These are phyloP conservation scores for Criorhina ranunculi DNA, from an alignment of 2,888 invertebrate genomes.

Conservation along the genomic window DNA sequence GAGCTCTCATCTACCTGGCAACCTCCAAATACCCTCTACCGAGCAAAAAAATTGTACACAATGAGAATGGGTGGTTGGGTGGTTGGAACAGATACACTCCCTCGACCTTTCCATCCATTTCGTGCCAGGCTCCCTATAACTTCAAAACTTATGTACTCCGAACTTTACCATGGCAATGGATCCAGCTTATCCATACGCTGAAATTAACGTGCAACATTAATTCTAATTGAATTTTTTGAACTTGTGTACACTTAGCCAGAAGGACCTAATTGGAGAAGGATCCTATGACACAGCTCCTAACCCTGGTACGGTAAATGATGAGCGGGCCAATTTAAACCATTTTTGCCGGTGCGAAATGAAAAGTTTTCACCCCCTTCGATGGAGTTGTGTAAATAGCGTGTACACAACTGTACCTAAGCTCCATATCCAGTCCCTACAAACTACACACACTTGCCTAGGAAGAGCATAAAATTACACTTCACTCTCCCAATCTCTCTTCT, in stretches of 20 bases:
- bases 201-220: slow-evolving; percentile 36
- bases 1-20: slow-evolving; percentile 26
- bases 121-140: background rate
- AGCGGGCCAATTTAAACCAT: slow-evolving; percentile 48
- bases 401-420: slow-evolving; percentile 60
- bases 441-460: background rate
- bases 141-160: background rate
- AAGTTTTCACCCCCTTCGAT: background rate
- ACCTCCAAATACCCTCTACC: slow-evolving; percentile 56
- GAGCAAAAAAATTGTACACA: slow-evolving; percentile 4
- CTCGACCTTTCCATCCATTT: background rate
- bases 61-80: background rate
- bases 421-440: slow-evolving; percentile 1
- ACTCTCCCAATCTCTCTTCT: slow-evolving; percentile 12
- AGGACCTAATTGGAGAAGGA: slow-evolving; percentile 17
- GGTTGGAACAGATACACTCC: background rate
- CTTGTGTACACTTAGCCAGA: slow-evolving; percentile 27
- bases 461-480: background rate
- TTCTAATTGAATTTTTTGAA: slow-evolving; percentile 62
- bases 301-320: slow-evolving; percentile 10
- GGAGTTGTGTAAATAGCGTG: slow-evolving; percentile 37
- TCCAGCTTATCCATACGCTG: slow-evolving; percentile 4
- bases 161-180: slow-evolving; percentile 26
- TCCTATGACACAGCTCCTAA: too few species aligned
- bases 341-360: slow-evolving; percentile 40